Percentiles rank a stretch among this genome's conserved stretches.
These are phyloP conservation scores for Euzetes globulus DNA, from an alignment of 2,888 invertebrate genomes.

Conservation along the genomic window DNA sequence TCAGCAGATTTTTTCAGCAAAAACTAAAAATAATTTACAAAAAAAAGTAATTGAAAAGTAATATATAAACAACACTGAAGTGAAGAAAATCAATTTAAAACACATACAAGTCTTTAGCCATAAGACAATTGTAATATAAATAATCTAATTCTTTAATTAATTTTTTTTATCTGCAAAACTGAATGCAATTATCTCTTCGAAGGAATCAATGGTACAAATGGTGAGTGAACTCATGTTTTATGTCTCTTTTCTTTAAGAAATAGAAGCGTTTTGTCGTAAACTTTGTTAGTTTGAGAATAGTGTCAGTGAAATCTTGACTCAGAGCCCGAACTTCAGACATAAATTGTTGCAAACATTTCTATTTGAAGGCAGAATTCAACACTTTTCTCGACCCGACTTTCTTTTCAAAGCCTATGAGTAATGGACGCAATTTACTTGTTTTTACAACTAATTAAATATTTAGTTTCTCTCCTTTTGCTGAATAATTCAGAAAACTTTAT, in stretches of 20 bases:
- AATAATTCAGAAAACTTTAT: not conserved
- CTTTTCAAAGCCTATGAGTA: not conserved
- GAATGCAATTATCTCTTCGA: not conserved
- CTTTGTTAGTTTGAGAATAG: not conserved
- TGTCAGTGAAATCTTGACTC: not conserved
- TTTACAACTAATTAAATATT: slow-evolving; percentile 4
- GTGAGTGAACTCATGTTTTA: slow-evolving; percentile 47
- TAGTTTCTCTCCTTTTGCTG: not conserved
- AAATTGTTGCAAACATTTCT: not conserved
- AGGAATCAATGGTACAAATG: slow-evolving; percentile 61
- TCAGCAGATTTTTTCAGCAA: too few relatives aligned
- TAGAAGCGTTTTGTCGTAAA: not conserved
- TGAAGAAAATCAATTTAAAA: too few relatives aligned
- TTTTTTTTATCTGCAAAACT: not conserved
- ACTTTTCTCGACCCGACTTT: not conserved
- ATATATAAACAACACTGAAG: too few relatives aligned
- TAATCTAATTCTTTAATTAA: slow-evolving; percentile 5
- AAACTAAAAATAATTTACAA: too few relatives aligned
- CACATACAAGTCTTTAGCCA: too few relatives aligned
- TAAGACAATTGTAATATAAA: not conserved
- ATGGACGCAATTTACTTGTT: not conserved
- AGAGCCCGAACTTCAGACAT: not conserved
- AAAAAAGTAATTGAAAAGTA: too few relatives aligned
- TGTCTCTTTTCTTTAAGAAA: not conserved
- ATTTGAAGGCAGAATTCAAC: not conserved